Base-by-base conservation (phyloP, 2,113 vertebrate species). In the Cepphus grylle region DNA sequence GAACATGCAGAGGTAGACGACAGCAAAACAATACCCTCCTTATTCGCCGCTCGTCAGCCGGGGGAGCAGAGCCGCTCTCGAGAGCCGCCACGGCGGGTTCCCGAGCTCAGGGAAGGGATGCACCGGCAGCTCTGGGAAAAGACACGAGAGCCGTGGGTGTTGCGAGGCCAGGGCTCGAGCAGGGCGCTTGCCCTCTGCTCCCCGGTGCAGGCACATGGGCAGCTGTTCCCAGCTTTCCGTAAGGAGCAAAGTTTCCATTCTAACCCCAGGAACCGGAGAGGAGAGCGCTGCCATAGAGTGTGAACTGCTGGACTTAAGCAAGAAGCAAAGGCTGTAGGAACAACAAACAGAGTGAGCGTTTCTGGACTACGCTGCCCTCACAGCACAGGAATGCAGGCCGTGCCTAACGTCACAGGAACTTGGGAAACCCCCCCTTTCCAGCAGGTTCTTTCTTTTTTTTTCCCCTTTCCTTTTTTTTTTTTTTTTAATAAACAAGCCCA, bases 341-440 rank as follows among this genome's bases (percentile, higher is more conserved):
- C 58, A 84, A 15, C 30, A 79, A 78, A 52, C 15, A 47, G 67
- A 69, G 32, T 4, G 45, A 91, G 36, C 8, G 11, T 25, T 58
- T 86, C 91, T 67, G 52, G 91, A 82, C 58, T 55, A 29, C 14
- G 2, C 34, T 80, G 38, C 43, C 92, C 87, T 70, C 2, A 80
- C 16, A 61, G 93, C 49, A 62, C 30, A 91, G 74, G 90, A 82
- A 82, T 76, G 86, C 82, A 66, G 62, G 70, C 67, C 82, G 63
- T 45, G 71, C 42, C 86, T 80, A 67, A 84, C 69, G 25, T 12
- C 82, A 47, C 47, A 82, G 82, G 70, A 94, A 58, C 40, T 45
- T 29, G 63, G 90, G 94, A 97, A 97, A 91, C 9, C 50, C 70
- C 62, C 66, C 65, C 62, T 96, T 92, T 89, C 53, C 90, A 95